Base-by-base conservation (phyloP, 2,888 invertebrate genomes). In the Entomobrya proxima region DNA sequence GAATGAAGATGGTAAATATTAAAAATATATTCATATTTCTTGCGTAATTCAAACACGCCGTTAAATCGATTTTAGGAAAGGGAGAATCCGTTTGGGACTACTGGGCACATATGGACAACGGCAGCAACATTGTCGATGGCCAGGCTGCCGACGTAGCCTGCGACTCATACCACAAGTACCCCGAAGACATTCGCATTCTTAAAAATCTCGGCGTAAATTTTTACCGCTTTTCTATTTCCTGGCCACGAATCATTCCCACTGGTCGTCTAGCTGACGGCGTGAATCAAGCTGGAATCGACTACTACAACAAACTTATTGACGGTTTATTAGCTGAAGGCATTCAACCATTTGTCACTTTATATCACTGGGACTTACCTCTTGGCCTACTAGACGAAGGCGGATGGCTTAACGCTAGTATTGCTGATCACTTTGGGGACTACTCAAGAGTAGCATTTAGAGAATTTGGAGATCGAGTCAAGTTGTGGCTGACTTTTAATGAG, bases 231-330 rank as follows among this genome's bases (percentile, higher is more conserved):
- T 95, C 95, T 0, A 93, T 95, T 89, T 94, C 96, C 0, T 97
- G 96, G 96, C 92, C 95, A 0, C 92, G 96, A 72, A 93, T 97
- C 67, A 92, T 96, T 88, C 96, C 96, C 0, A 94, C 93, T 13
- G 96, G 95, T 11, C 93, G 94, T 82, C 89, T 94, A 94, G 93
- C 93, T 13, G 94, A 95, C 90, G 91, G 93, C 27, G 92, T 96
- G 24, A 97, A 95, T 91, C 92, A 93, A 50, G 93, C 93, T 2
- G 97, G 96, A 24, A 93, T 97, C 13, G 92, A 94, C 85, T 96
- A 96, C 92, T 97, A 97, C 91, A 94, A 94, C 90, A 94, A 95
- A 88, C 92, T 97, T 61, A 95, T 97, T 79, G 93, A 96, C 90
- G 95, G 94, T 90, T 92, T 96, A 7, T 88, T 95, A 6, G 92